These are phyloP conservation scores for Echinarachnius parma DNA, from an alignment of 53 echinoderm and acorn worm species.

Conservation along the genomic window DNA sequence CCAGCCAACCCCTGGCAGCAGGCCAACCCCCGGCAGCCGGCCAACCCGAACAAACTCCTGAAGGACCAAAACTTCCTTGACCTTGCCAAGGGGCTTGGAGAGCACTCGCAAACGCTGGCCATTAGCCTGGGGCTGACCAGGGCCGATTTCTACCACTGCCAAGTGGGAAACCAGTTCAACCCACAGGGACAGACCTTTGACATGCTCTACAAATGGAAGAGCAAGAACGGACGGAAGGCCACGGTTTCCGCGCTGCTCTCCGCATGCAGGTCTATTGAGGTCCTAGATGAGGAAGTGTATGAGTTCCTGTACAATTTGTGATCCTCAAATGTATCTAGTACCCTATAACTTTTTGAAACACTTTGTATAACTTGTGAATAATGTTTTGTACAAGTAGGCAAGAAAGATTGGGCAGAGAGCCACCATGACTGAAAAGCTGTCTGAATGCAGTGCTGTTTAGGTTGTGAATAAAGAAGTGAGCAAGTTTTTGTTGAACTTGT, in stretches of 20 bases:
- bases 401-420: too few species aligned
- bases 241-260: constrained; percentile 6
- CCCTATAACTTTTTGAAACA: too few species aligned
- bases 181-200: constrained; percentile 22
- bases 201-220: constrained; percentile 39
- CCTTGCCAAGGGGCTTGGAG: constrained; percentile 31
- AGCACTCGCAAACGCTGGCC: constrained; percentile 38
- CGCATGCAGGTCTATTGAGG: constrained; percentile 23
- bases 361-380: too few species aligned
- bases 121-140: constrained; percentile 24
- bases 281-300: constrained; percentile 24
- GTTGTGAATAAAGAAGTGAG: too few species aligned
- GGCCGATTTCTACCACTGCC: constrained; percentile 32
- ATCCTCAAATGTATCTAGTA: too few species aligned
- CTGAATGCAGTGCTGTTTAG: too few species aligned
- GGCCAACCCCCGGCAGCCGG: neutral
- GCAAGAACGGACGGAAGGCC: constrained; percentile 1
- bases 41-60: constrained; percentile 10
- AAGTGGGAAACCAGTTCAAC: constrained; percentile 24
- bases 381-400: too few species aligned
- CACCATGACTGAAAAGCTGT: too few species aligned
- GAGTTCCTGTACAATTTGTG: constrained; percentile 19
- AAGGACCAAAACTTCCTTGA: constrained; percentile 31
- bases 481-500: too few species aligned
- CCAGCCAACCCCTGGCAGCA: neutral